A percentile compares a stretch with the other conserved stretches of the same genome.
phyloP scores from a whole-genome alignment of 2,888 invertebrate genomes.

The Rhaphigaster nebulosa region DNA sequence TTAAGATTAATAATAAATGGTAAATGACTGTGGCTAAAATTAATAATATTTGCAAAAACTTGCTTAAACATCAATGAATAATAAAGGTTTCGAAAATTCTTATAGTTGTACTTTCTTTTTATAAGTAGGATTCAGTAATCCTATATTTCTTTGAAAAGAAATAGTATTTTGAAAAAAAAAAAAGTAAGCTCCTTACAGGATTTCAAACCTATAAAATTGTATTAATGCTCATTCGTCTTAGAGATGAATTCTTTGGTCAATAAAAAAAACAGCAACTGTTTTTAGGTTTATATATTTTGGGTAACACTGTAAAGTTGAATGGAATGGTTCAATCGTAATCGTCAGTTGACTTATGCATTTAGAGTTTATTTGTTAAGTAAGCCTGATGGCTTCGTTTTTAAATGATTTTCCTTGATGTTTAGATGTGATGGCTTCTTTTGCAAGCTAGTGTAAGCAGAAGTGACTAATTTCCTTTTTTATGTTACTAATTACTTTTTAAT shows the following conservation, averaged over 20 bases:
- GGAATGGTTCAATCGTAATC: constrained; percentile 58
- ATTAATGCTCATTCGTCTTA: neutral
- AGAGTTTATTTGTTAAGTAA: constrained; percentile 44
- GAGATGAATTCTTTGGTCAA: neutral
- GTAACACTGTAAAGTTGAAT: constrained; percentile 37
- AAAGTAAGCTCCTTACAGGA: neutral
- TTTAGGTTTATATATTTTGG: neutral
- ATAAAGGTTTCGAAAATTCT: neutral
- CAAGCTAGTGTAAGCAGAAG: constrained; percentile 50
- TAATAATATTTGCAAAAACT: neutral
- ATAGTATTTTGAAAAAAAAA: neutral
- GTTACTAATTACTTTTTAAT: neutral
- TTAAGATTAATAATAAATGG: neutral
- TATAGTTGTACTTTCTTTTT: neutral
- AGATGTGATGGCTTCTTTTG: constrained; percentile 29
- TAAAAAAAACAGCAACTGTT: neutral
- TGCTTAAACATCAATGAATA: neutral
- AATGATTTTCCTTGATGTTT: constrained; percentile 48
- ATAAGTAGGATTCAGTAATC: neutral
- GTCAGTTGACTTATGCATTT: constrained; percentile 57
- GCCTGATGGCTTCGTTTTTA: constrained; percentile 45
- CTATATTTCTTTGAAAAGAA: neutral
- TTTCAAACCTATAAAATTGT: neutral
- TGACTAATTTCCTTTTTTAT: neutral
- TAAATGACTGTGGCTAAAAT: neutral